Percentiles rank a stretch among this genome's conserved stretches.
Evolutionary conservation across 2,113 vertebrate genomes (phyloP).

Genomic region (Cynoglossus semilaevis): DNA sequence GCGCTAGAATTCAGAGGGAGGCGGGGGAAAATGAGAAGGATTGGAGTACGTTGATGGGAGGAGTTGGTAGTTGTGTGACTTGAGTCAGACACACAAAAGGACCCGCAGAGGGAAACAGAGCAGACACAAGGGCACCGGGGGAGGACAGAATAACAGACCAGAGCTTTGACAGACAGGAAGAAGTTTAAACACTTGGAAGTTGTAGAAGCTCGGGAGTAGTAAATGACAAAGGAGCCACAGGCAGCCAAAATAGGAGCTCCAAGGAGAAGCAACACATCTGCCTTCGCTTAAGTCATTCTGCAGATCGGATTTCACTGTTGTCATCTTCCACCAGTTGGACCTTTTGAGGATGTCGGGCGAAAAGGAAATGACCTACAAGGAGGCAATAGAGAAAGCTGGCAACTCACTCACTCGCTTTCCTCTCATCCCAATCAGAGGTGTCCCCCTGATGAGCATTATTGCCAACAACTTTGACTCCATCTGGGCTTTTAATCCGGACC

Average conservation of each 20-base stretch:
- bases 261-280: neutral
- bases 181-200: neutral
- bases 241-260: neutral
- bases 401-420: conserved; percentile 61
- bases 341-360: conserved; percentile 46
- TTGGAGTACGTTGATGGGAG: no score
- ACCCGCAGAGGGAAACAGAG: no score
- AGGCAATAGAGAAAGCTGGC: conserved; percentile 48
- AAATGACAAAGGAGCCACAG: conserved; percentile 12
- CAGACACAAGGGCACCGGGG: no score
- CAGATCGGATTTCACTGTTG: neutral
- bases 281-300: neutral
- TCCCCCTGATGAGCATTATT: conserved; percentile 70
- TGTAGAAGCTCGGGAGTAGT: neutral
- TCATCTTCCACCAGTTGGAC: neutral
- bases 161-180: neutral
- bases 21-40: no score
- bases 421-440: conserved; percentile 58
- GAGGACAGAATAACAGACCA: no score
- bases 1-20: no score
- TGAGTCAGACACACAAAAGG: no score
- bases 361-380: conserved; percentile 35
- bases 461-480: conserved; percentile 70
- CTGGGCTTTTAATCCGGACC: conserved; percentile 72
- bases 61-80: no score